Percentiles rank a stretch among this genome's conserved stretches.
phyloP scores from a whole-genome alignment of 64 coral and sea anemone genomes.

The Stylophora pistillata region DNA sequence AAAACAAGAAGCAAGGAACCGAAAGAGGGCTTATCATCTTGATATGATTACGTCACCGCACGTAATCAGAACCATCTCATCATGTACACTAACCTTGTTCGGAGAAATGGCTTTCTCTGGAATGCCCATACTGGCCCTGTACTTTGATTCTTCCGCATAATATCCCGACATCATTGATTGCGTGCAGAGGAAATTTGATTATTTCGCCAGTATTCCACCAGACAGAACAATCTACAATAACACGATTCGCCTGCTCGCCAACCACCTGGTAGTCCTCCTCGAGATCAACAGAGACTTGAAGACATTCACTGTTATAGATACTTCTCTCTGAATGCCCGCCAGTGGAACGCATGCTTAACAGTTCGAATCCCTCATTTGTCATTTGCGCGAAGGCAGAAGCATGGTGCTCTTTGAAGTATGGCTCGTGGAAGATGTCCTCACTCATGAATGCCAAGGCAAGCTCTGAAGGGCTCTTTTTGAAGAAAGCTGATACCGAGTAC shows the following conservation, averaged over 20 bases:
- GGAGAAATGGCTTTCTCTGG: not conserved
- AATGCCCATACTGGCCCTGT: conserved; percentile 14
- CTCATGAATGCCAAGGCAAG: conserved; percentile 38
- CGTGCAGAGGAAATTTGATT: not conserved
- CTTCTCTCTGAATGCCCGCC: not conserved
- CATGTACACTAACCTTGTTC: conserved; percentile 19
- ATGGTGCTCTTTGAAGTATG: conserved; percentile 6
- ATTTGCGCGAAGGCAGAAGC: conserved; percentile 9
- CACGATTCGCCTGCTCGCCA: not conserved
- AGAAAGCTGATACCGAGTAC: conserved; percentile 17
- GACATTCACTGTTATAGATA: conserved; percentile 22
- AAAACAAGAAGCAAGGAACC: too few species aligned
- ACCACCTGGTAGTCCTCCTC: conserved; percentile 25
- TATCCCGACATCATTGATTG: conserved; percentile 1
- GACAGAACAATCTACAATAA: conserved; percentile 17
- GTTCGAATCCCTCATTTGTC: not conserved
- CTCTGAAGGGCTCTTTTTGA: not conserved
- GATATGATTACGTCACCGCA: not conserved
- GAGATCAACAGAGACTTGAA: conserved; percentile 9
- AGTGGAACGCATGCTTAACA: not conserved
- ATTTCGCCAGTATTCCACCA: conserved; percentile 9
- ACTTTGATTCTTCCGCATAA: conserved; percentile 13
- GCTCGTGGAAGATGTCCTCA: not conserved
- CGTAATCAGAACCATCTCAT: not conserved
- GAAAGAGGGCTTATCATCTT: not conserved